Percentiles rank a stretch among this genome's conserved stretches.
Conservation (phyloP, 2,113 vertebrate species). For the Sebastes schlegelii region DNA sequence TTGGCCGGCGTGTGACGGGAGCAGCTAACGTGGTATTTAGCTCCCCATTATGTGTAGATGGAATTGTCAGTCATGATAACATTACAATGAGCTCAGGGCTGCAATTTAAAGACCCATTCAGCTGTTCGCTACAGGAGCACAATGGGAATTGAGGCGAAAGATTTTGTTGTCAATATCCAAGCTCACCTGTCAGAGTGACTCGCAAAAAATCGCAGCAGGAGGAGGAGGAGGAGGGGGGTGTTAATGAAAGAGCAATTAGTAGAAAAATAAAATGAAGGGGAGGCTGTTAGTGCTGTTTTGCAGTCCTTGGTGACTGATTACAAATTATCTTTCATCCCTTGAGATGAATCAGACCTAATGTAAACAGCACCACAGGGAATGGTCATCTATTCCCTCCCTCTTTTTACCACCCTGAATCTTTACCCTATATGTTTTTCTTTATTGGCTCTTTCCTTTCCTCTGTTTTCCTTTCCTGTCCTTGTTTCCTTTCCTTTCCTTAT, state of each 20-base stretch:
- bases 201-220: background rate
- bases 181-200: slow-evolving; percentile 27
- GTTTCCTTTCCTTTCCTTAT: background rate
- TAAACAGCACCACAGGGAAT: slow-evolving; percentile 41
- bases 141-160: background rate
- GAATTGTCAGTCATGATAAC: slow-evolving; percentile 26
- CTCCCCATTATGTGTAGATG: background rate
- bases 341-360: slow-evolving; percentile 37
- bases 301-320: slow-evolving; percentile 44
- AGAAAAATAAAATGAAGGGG: background rate
- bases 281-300: background rate
- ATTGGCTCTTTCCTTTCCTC: background rate
- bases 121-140: background rate
- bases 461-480: too few species aligned
- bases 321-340: slow-evolving; percentile 42
- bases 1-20: background rate
- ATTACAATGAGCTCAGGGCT: slow-evolving; percentile 11
- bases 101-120: background rate
- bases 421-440: background rate
- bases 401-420: background rate
- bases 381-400: slow-evolving; percentile 6
- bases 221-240: background rate
- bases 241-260: background rate
- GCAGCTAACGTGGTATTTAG: slow-evolving; percentile 20
- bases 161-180: slow-evolving; percentile 21